Conservation (phyloP, 2,888 invertebrate species). For the Chelonus formosanus region DNA sequence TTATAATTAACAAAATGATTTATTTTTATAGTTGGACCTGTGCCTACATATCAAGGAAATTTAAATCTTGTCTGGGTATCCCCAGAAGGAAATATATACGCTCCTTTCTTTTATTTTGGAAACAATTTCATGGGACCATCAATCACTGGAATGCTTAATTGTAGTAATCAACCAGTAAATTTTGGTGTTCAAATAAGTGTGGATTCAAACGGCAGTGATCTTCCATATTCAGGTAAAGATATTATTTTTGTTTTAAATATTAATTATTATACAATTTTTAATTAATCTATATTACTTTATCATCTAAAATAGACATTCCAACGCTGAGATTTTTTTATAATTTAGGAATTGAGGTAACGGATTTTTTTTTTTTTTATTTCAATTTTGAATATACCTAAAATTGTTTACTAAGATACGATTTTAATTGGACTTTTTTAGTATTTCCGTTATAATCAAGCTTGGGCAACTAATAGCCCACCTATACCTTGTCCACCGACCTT, state of each 20-base stretch:
- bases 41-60: slow-evolving; percentile 30
- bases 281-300: slow-evolving; percentile 50
- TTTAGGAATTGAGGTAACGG: slow-evolving; percentile 69
- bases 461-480: slow-evolving; percentile 46
- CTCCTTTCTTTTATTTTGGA: slow-evolving; percentile 22
- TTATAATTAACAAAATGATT: too few species aligned
- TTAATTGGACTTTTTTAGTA: slow-evolving; percentile 42
- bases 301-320: slow-evolving; percentile 66
- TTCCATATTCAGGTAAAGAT: slow-evolving; percentile 69
- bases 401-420: not conserved
- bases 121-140: slow-evolving; percentile 22
- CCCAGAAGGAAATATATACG: slow-evolving; percentile 35
- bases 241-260: slow-evolving; percentile 40
- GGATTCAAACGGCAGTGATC: slow-evolving; percentile 68
- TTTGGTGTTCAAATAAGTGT: slow-evolving; percentile 57
- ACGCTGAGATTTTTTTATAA: slow-evolving; percentile 76
- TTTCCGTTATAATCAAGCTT: slow-evolving; percentile 47
- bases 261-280: slow-evolving; percentile 45
- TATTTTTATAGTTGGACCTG: slow-evolving; percentile 4
- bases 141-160: slow-evolving; percentile 40
- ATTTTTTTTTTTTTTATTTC: not conserved
- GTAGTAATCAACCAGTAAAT: slow-evolving; percentile 50
- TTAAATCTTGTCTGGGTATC: slow-evolving; percentile 31
- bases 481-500: slow-evolving; percentile 38
- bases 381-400: too few species aligned